Conservation (phyloP, 2,888 invertebrate genomes). For the Ametastegia equiseti region DNA sequence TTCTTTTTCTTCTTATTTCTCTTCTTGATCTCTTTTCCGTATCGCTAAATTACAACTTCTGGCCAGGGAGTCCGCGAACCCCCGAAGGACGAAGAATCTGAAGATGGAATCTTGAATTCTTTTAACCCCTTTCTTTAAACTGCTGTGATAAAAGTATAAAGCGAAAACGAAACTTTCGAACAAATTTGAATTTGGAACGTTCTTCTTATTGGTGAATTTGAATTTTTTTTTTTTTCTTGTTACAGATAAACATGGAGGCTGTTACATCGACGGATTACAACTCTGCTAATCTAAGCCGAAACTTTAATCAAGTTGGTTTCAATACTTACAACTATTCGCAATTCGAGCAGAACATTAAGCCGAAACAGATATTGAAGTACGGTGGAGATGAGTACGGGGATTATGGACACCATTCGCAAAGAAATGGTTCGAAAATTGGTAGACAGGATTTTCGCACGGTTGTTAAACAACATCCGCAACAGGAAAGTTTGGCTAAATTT, state of each 20-base stretch:
- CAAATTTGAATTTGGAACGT: not conserved
- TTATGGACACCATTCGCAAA: conserved; percentile 63
- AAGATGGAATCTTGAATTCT: not conserved
- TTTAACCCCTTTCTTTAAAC: not conserved
- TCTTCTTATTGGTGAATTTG: not conserved
- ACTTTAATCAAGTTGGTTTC: conserved; percentile 69
- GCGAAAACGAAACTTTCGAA: not conserved
- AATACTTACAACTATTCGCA: conserved; percentile 71
- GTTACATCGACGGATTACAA: conserved; percentile 77
- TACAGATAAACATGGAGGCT: conserved; percentile 78
- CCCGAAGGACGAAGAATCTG: not conserved
- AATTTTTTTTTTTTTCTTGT: conserved; percentile 54
- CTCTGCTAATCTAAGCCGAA: conserved; percentile 69
- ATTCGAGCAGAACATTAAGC: conserved; percentile 69
- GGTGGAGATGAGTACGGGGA: conserved; percentile 66
- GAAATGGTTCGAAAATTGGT: conserved; percentile 56
- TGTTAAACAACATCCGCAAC: conserved; percentile 43
- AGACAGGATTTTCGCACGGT: conserved; percentile 54
- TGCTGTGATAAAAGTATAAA: not conserved
- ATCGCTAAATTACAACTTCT: conserved; percentile 24
- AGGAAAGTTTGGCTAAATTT: conserved; percentile 59
- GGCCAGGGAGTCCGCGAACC: not conserved
- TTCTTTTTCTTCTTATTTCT: not conserved
- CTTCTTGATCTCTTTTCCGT: not conserved
- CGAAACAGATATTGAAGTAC: conserved; percentile 65